Evolutionary conservation across 2,797 vertebrate species (phyloP), one percentile per base, ranked within the genome.

Genomic region (Sebastolobus alascanus): DNA sequence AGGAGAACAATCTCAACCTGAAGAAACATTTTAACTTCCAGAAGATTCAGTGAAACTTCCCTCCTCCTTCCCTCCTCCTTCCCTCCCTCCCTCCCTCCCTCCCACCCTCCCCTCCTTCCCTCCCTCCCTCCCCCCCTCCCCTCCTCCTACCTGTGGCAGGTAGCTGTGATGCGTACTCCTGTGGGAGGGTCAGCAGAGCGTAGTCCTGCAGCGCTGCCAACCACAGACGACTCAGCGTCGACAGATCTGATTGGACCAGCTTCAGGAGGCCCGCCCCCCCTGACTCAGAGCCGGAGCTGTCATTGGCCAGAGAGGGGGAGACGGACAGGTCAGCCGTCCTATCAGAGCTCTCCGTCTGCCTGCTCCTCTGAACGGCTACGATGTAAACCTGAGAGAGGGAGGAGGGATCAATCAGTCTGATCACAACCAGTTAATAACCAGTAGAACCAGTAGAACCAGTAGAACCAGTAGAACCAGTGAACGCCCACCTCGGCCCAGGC

Each of bases 401-500:
- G 38, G 38, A 12, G 11, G 38, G 33, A 33, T 33, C 33, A 40
- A 13, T 7, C 38, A 40, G 38, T 40, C 11, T 8, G 11, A 40
- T 13, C 38, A 40, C 12, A 40, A 13, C 38, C 38, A 40, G 38
- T 31, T 31, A 31, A 31, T 31, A 37, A 9, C 35, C 35, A 8
- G 8, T 8, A 37, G 35, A 37, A 37, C 35, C 35, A 37, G 35
- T 37, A 37, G 8, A 37, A 37, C 35, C 35, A 35, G 35, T 35
- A 35, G 8, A 35, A 35, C 35, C 35, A 8, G 35, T 35, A 35
- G 29, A 31, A 31, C 25, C 56, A 31, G 58, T 20, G 18, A 16
- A 40, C 2, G 31, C 86, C 75, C 79, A 98, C 98, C 97, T 98
- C 97, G 22, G 98, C 97, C 98, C 97, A 99, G 83, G 98, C 97